A percentile compares a stretch with the other conserved stretches of the same genome.
Conservation (phyloP, 2,888 invertebrate genomes). For the Mesorhabditis spiculigera region DNA sequence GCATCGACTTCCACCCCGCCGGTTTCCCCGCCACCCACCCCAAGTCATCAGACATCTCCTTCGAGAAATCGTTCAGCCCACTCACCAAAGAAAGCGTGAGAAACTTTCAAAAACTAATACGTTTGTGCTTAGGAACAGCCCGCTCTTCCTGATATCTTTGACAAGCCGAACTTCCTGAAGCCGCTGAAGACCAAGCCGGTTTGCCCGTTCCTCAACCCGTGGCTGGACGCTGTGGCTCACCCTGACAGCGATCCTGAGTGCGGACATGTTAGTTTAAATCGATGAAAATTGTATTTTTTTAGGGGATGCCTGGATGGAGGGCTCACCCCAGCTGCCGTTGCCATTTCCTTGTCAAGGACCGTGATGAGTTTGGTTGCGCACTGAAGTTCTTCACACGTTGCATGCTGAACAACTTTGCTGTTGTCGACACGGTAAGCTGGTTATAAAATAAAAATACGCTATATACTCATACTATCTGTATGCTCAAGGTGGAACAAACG, state of each 20-base stretch:
- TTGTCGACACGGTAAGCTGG: neutral
- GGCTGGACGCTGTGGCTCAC: conserved; percentile 1
- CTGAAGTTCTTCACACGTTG: neutral
- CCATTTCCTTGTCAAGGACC: conserved; percentile 1
- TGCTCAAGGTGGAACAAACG: too few species aligned
- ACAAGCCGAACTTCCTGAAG: neutral
- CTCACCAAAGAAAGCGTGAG: neutral
- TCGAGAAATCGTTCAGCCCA: neutral
- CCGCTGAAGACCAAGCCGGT: neutral
- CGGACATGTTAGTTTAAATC: conserved; percentile 1
- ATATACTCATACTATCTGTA: too few species aligned
- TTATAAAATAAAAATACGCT: too few species aligned
- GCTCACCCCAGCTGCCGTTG: conserved; percentile 1
- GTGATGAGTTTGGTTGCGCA: conserved; percentile 5
- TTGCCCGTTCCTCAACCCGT: neutral
- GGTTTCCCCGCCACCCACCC: neutral
- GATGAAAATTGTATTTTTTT: neutral
- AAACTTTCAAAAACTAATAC: neutral
- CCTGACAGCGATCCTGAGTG: conserved; percentile 5
- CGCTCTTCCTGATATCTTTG: neutral
- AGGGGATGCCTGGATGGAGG: neutral
- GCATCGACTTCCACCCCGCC: conserved; percentile 4
- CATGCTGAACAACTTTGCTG: conserved; percentile 1
- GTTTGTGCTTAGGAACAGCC: neutral
- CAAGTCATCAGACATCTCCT: neutral